A percentile compares a stretch with the other conserved stretches of the same genome.
Conservation (phyloP, 2,113 vertebrate species). For the Caloenas nicobarica region DNA sequence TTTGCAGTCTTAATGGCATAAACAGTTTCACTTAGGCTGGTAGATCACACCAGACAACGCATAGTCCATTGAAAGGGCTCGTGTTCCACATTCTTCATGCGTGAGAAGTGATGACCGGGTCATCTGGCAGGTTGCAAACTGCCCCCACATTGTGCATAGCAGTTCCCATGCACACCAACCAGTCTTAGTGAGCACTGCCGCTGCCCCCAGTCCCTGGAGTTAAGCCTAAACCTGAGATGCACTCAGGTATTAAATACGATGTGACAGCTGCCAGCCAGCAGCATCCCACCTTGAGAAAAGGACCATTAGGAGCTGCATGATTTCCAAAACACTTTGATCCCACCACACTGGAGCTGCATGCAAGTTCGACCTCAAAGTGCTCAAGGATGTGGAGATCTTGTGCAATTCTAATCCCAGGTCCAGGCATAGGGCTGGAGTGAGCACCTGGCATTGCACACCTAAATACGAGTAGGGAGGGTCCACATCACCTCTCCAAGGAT, state of each 20-base stretch:
- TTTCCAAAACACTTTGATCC: not conserved
- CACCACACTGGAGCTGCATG: fast-evolving
- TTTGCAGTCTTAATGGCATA: not conserved
- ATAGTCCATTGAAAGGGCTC: not conserved
- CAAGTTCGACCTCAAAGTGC: not conserved
- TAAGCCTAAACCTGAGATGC: not conserved
- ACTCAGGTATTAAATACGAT: not conserved
- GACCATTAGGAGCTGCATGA: not conserved
- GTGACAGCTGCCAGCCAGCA: not conserved
- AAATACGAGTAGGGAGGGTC: not conserved
- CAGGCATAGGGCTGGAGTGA: fast-evolving
- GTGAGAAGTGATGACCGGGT: not conserved
- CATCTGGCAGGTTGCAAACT: not conserved
- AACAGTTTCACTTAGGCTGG: not conserved
- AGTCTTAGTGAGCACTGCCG: not conserved
- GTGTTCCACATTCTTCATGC: fast-evolving
- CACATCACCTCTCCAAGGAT: not conserved
- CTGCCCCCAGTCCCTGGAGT: not conserved
- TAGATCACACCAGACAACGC: not conserved
- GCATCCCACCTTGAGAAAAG: not conserved
- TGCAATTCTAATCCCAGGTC: not conserved
- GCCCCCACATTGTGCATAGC: not conserved
- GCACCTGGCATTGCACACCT: no score
- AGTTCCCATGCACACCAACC: not conserved
- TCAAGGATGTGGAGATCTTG: not conserved